phyloP scores from a whole-genome alignment of 2,888 invertebrate genomes.

The Drosophila mercatorum region DNA sequence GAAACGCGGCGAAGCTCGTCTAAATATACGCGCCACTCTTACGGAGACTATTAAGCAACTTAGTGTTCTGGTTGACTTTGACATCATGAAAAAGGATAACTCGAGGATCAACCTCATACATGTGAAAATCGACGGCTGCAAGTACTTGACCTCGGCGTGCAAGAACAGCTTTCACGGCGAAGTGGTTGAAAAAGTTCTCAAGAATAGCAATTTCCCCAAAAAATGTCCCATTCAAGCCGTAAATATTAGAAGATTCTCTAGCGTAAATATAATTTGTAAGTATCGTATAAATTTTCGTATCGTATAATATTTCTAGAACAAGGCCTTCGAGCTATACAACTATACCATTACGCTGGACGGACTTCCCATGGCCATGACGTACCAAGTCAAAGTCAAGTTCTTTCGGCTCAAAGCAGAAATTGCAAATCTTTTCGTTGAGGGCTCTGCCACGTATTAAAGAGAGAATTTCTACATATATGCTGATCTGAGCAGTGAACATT shows the following conservation, averaged over 20 bases:
- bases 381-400: slow-evolving; percentile 28
- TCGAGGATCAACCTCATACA: slow-evolving; percentile 38
- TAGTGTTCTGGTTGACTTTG: neutral
- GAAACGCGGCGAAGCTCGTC: neutral
- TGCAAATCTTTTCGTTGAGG: neutral
- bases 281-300: neutral
- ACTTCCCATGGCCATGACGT: slow-evolving; percentile 35
- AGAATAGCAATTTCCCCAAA: slow-evolving; percentile 47
- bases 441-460: neutral
- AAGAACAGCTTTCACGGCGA: slow-evolving; percentile 24
- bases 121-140: slow-evolving; percentile 55
- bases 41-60: neutral
- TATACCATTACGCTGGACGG: slow-evolving; percentile 48
- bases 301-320: slow-evolving; percentile 5
- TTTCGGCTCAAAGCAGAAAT: neutral
- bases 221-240: slow-evolving; percentile 54
- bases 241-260: slow-evolving; percentile 17
- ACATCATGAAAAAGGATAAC: slow-evolving; percentile 47
- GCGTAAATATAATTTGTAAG: neutral
- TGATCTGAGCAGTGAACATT: no score
- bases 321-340: slow-evolving; percentile 51
- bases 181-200: slow-evolving; percentile 38
- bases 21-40: slow-evolving; percentile 1
- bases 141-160: slow-evolving; percentile 31
- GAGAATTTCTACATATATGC: no score